Evolutionary conservation across 2,113 vertebrate genomes (phyloP).

Genomic region (Dasyurus viverrinus): DNA sequence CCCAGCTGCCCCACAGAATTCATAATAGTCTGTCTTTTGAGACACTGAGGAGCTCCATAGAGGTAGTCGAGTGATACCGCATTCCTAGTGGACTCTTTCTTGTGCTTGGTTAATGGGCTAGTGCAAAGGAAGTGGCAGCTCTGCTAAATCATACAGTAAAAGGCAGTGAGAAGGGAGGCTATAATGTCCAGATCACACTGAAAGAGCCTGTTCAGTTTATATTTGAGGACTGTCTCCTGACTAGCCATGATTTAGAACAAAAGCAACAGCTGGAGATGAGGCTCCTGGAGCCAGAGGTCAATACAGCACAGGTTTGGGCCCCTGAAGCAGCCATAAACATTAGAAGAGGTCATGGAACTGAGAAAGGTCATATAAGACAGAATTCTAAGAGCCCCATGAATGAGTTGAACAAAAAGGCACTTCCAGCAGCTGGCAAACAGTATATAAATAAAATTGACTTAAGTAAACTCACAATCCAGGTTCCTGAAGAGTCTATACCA

Average conservation of each 20-base stretch:
- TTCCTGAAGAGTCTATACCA: slow-evolving; percentile 26
- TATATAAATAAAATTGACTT: slow-evolving; percentile 57
- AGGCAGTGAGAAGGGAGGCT: slow-evolving; percentile 17
- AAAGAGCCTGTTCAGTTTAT: slow-evolving; percentile 59
- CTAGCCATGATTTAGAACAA: slow-evolving; percentile 50
- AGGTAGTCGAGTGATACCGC: too few species aligned
- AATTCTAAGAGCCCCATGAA: slow-evolving; percentile 7
- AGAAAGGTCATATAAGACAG: slow-evolving; percentile 19
- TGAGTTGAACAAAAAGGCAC: not conserved
- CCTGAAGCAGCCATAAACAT: not conserved
- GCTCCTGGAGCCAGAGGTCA: slow-evolving; percentile 38
- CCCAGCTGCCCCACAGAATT: too few species aligned
- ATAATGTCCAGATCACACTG: slow-evolving; percentile 39
- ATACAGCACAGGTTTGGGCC: slow-evolving; percentile 16
- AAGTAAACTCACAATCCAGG: slow-evolving; percentile 19
- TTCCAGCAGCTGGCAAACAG: not conserved
- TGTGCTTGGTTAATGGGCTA: too few species aligned
- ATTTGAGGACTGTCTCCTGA: slow-evolving; percentile 13
- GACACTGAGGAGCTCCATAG: too few species aligned
- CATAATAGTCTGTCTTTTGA: too few species aligned
- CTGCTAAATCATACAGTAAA: slow-evolving; percentile 28
- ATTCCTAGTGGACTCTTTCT: too few species aligned
- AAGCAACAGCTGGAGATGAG: slow-evolving; percentile 27
- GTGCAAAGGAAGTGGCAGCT: not conserved
- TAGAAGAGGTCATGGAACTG: slow-evolving; percentile 13